Conservation (phyloP, 2,888 invertebrate genomes). For the Sceliomorpha sp. region DNA sequence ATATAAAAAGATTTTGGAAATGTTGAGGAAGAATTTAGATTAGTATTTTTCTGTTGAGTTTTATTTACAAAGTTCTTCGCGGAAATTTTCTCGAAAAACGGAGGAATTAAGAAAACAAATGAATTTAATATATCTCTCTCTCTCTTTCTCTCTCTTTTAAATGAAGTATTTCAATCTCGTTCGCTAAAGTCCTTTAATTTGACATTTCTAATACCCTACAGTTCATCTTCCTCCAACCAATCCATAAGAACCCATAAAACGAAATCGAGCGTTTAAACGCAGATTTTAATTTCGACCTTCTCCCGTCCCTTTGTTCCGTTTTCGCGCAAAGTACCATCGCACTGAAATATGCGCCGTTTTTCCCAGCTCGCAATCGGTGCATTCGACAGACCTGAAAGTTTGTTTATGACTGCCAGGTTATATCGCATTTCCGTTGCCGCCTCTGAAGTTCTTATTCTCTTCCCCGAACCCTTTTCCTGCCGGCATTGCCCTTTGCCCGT, state of each 20-base stretch:
- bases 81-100: constrained; percentile 15
- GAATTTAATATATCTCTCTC: background rate
- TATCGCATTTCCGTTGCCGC: constrained; percentile 58
- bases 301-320: constrained; percentile 62
- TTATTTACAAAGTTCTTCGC: too few relatives aligned
- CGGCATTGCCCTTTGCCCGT: constrained; percentile 1
- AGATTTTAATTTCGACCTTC: constrained; percentile 17
- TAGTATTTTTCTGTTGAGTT: too few relatives aligned
- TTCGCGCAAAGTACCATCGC: constrained; percentile 59
- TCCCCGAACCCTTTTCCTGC: background rate
- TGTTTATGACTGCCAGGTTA: constrained; percentile 71
- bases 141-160: background rate
- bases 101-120: too few relatives aligned
- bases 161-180: too few relatives aligned
- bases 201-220: too few relatives aligned
- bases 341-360: constrained; percentile 76
- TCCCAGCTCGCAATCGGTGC: constrained; percentile 66
- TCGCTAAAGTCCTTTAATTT: too few relatives aligned
- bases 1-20: constrained; percentile 12
- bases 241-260: background rate
- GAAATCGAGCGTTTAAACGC: constrained; percentile 23
- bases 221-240: too few relatives aligned
- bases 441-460: constrained; percentile 43
- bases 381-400: constrained; percentile 77
- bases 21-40: constrained; percentile 18